Base-by-base conservation (phyloP, 2,888 invertebrate species). In the Hyppa rectilinea region DNA sequence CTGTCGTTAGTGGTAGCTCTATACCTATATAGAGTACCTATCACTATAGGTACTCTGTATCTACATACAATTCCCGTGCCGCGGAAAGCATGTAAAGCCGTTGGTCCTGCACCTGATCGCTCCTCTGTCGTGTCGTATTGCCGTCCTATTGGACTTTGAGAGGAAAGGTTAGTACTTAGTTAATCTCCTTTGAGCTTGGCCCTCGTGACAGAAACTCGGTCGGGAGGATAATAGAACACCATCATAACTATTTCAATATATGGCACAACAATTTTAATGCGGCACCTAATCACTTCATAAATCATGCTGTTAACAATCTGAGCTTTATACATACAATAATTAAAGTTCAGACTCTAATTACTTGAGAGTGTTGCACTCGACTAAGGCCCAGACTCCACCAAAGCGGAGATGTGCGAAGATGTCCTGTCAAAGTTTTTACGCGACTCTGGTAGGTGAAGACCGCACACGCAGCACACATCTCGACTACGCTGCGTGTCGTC, bases 321-420 rank as follows among this genome's bases (percentile, higher is more conserved):
- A 34, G n/a, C 38, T 47, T 38, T 23, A 20, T 50, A 63, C 36
- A 58, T 9, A 56, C n/a, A 56, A 74, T 55, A 74, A 75, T 52
- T 61, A 31, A 80, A 62, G 43, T 55, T 43, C 29, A 53, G 29
- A 45, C 17, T 63, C 17, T 72, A 66, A 68, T 73, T 66, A 81
- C 55, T 67, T 67, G 20, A 38, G 59, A 63, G 47, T 49, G 36
- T 58, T 71, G 67, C 59, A 73, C 50, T 71, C 43, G 34, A 59
- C 38, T 45, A 59, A 40, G n/a, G n/a, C n/a, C n/a, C n/a, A n/a
- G n/a, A n/a, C n/a, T n/a, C n/a, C n/a, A n/a, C n/a, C n/a, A n/a
- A n/a, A n/a, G n/a, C n/a, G n/a, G n/a, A n/a, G n/a, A n/a, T n/a
- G n/a, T n/a, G n/a, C n/a, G n/a, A n/a, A n/a, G n/a, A n/a, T n/a